phyloP scores from a whole-genome alignment of 2,113 vertebrate genomes.

The Protomyctophum bolini region DNA sequence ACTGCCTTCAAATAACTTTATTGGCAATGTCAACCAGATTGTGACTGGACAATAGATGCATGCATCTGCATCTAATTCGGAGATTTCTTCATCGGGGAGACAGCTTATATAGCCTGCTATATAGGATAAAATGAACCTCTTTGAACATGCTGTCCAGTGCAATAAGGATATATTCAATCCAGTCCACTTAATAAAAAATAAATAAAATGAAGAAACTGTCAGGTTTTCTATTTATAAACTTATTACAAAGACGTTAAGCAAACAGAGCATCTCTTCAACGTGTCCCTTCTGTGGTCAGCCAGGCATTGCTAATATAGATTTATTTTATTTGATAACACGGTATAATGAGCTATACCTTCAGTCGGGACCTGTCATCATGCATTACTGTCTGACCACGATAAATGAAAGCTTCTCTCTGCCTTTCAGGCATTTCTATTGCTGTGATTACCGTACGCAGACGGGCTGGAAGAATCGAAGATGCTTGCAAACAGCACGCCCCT shows the following conservation, averaged over 20 bases:
- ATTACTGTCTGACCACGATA: constrained; percentile 41
- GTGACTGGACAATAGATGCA: too few relatives aligned
- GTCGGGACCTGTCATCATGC: constrained; percentile 44
- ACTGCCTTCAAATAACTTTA: too few relatives aligned
- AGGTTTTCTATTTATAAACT: constrained; percentile 48
- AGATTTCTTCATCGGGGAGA: too few relatives aligned
- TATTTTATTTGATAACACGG: constrained; percentile 45
- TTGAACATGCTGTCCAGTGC: constrained; percentile 29
- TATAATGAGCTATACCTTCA: constrained; percentile 63
- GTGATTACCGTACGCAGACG: constrained; percentile 34
- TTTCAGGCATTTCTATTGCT: constrained; percentile 35
- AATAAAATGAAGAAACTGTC: constrained; percentile 45
- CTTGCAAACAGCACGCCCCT: neutral
- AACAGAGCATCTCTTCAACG: constrained; percentile 12
- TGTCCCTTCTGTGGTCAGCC: constrained; percentile 31
- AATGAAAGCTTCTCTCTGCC: constrained; percentile 39
- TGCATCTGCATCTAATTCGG: too few relatives aligned
- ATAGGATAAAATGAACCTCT: constrained; percentile 47
- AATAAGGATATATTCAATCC: constrained; percentile 49
- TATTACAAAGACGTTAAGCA: constrained; percentile 16
- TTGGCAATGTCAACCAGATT: too few relatives aligned
- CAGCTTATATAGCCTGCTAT: constrained; percentile 32
- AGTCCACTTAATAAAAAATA: constrained; percentile 29
- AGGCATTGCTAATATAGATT: constrained; percentile 54
- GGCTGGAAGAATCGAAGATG: constrained; percentile 26